phyloP scores from a whole-genome alignment of 2,888 invertebrate species.

The Eulithis testata region DNA sequence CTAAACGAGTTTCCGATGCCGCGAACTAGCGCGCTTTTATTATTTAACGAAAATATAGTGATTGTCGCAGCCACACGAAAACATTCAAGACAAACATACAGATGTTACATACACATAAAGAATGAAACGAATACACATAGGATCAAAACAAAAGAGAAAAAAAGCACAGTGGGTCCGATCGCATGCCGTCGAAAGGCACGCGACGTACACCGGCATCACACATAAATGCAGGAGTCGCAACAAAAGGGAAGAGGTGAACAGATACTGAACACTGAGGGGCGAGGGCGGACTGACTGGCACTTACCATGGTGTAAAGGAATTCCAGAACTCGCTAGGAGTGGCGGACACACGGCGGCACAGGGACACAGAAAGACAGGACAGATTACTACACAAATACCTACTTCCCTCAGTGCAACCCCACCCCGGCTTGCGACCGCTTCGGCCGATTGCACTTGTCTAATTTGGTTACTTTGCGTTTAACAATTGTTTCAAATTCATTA shows the following conservation, averaged over 20 bases:
- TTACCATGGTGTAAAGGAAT: slow-evolving; percentile 99
- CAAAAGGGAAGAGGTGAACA: slow-evolving; percentile 83
- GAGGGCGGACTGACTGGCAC: slow-evolving; percentile 89
- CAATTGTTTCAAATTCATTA: slow-evolving; percentile 66
- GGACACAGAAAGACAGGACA: slow-evolving; percentile 88
- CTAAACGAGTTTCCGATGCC: slow-evolving; percentile 49
- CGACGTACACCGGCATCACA: slow-evolving; percentile 80
- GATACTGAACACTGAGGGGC: slow-evolving; percentile 85
- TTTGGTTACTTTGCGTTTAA: slow-evolving; percentile 83
- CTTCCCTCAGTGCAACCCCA: slow-evolving; percentile 84
- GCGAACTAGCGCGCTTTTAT: slow-evolving; percentile 46
- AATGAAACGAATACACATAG: slow-evolving; percentile 85
- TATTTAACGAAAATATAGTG: slow-evolving; percentile 54
- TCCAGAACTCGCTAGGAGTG: slow-evolving; percentile 98
- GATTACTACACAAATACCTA: slow-evolving; percentile 86
- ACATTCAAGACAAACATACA: slow-evolving; percentile 85
- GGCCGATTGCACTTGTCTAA: slow-evolving; percentile 78
- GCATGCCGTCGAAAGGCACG: slow-evolving; percentile 75
- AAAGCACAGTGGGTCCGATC: slow-evolving; percentile 78
- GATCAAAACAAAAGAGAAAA: slow-evolving; percentile 82
- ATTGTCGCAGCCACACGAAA: slow-evolving; percentile 80
- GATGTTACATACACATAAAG: slow-evolving; percentile 86
- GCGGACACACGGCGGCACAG: slow-evolving; percentile 88
- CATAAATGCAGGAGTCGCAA: slow-evolving; percentile 84
- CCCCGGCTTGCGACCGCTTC: slow-evolving; percentile 78